Percentiles rank a stretch among this genome's conserved stretches.
Evolutionary conservation across 2,113 vertebrate genomes (phyloP).

Genomic region (Cololabis saira): DNA sequence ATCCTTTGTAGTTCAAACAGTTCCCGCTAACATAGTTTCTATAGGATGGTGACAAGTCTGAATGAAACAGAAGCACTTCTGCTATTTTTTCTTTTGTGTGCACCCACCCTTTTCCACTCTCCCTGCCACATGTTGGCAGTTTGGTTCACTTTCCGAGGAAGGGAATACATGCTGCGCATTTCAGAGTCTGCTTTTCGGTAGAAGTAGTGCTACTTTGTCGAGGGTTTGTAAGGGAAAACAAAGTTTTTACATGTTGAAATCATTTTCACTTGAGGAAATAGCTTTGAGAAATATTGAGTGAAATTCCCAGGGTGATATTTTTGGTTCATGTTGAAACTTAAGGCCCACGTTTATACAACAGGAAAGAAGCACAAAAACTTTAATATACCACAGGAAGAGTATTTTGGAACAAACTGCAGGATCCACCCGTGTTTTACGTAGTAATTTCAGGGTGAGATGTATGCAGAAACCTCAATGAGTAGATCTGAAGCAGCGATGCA

Average conservation of each 20-base stretch:
- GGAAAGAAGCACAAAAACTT: background rate
- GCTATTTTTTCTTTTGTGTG: constrained; percentile 10
- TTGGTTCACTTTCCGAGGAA: constrained; percentile 25
- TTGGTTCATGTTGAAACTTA: background rate
- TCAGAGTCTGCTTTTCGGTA: background rate
- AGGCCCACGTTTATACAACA: background rate
- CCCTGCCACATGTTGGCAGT: constrained; percentile 43
- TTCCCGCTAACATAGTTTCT: too few relatives aligned
- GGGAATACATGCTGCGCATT: too few relatives aligned
- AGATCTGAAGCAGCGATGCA: constrained; percentile 33
- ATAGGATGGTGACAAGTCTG: too few relatives aligned
- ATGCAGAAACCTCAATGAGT: constrained; percentile 69
- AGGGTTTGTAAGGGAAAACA: background rate
- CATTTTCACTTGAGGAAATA: background rate
- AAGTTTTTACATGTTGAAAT: background rate
- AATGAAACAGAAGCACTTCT: too few relatives aligned
- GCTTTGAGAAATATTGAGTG: background rate
- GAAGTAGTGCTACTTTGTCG: background rate
- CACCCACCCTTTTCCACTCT: constrained; percentile 41
- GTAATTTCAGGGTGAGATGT: constrained; percentile 58
- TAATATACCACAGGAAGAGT: constrained; percentile 2
- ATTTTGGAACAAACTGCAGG: constrained; percentile 9
- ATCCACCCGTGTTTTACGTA: constrained; percentile 21
- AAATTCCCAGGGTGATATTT: background rate
- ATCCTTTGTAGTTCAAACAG: too few relatives aligned